phyloP scores from a whole-genome alignment of 2,888 invertebrate species.

The Lasioglossum figueresi region DNA sequence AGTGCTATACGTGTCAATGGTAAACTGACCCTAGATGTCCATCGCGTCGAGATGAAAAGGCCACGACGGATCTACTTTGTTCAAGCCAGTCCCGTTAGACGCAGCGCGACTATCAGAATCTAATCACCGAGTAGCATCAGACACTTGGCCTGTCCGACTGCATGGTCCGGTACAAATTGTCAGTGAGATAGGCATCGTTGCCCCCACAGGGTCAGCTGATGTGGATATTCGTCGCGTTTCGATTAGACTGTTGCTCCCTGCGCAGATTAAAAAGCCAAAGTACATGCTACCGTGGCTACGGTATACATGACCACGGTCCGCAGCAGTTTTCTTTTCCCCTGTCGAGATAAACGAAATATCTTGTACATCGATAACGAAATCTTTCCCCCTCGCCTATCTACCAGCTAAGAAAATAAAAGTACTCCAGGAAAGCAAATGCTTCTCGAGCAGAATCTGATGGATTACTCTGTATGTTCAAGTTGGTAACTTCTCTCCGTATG shows the following conservation, averaged over 20 bases:
- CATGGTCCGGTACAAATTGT: constrained; percentile 75
- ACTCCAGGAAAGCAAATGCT: not conserved
- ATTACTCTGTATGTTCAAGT: not conserved
- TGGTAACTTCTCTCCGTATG: not conserved
- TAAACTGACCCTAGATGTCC: constrained; percentile 59
- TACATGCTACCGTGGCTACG: not conserved
- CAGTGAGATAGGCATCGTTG: constrained; percentile 60
- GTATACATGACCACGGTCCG: not conserved
- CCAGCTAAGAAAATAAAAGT: not conserved
- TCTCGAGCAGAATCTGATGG: not conserved
- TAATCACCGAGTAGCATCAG: constrained; percentile 73
- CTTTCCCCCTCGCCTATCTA: not conserved
- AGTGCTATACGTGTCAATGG: constrained; percentile 56
- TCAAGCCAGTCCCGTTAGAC: constrained; percentile 69
- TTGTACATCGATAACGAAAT: not conserved
- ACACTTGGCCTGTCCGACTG: constrained; percentile 60
- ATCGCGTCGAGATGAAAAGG: constrained; percentile 62
- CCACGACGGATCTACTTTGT: constrained; percentile 62
- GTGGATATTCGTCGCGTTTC: constrained; percentile 53
- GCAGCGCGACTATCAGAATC: constrained; percentile 73
- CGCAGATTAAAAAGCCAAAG: not conserved
- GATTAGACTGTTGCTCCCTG: constrained; percentile 17
- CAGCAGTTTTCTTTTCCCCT: not conserved
- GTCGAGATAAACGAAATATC: constrained; percentile 5
- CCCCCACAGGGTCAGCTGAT: constrained; percentile 44